Evolutionary conservation across 2,888 invertebrate species (phyloP).

Genomic region (Allolobophora icterica): DNA sequence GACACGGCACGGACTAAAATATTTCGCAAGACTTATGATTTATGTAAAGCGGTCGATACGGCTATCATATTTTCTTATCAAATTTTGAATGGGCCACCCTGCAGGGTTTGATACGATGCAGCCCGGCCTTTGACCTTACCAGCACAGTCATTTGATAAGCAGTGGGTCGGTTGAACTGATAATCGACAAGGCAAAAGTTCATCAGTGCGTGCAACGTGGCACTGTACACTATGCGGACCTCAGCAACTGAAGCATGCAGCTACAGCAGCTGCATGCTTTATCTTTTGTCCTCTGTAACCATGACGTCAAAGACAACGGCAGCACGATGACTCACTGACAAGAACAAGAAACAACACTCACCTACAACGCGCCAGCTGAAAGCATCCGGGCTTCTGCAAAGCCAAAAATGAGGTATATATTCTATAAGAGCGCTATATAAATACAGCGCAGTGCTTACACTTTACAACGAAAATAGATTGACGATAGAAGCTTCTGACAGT

Average conservation of each 20-base stretch:
- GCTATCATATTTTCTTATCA: background rate
- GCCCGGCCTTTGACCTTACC: background rate
- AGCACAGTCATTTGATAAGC: background rate
- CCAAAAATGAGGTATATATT: constrained; percentile 17
- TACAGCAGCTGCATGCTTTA: too few species aligned
- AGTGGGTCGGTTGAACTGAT: too few species aligned
- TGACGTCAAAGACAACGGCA: background rate
- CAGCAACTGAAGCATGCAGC: background rate
- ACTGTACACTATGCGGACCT: too few species aligned
- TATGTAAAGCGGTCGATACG: background rate
- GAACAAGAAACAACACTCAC: constrained; percentile 17
- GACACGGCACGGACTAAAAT: background rate
- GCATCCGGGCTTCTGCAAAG: constrained; percentile 7
- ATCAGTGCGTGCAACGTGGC: background rate
- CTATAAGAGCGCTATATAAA: constrained; percentile 2
- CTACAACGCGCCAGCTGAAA: background rate
- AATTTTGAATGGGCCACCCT: constrained; percentile 17
- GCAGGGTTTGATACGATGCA: background rate
- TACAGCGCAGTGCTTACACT: background rate
- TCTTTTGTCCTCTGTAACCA: background rate
- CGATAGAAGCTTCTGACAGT: background rate
- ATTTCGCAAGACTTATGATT: background rate
- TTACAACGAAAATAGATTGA: constrained; percentile 17
- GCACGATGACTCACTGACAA: background rate
- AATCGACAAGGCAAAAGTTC: background rate